Evolutionary conservation across 1,140 invertebrate species (phyloP), one percentile per base, ranked within the genome.

Genomic region (Acyrthosiphon pisum): DNA sequence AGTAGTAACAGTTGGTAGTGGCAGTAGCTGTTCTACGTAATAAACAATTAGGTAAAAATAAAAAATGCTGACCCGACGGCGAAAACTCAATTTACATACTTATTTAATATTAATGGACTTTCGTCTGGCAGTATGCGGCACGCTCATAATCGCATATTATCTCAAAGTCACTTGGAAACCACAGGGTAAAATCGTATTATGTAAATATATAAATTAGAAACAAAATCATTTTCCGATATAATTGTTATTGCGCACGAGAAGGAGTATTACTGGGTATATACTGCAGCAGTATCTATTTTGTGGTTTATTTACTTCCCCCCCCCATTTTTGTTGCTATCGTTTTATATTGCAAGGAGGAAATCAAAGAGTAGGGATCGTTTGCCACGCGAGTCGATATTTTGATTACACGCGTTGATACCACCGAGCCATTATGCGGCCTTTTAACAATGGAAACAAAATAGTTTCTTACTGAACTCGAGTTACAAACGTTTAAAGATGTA

Each of bases 51-150:
- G n/a, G 48, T 22, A 87, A 88, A 53, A 89, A 88, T 23, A 91
- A 91, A 50, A 84, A 92, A 83, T 23, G 6, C 68, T 83, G 91
- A 92, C 91, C 91, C 23, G 76, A 56, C 50, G 20, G 9, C 44
- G 18, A 83, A 92, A 92, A 92, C 68, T 84, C 91, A 83, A 92
- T 92, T 92, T 92, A 83, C 91, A 92, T 92, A 83, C 91, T 92
- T 84, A 92, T 92, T 92, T 92, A 50, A 92, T 92, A 92, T 76
- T 92, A 92, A 92, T 92, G 91, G 76, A 84, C 84, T 84, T 83
- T 53, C 35, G 35, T 37, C 76, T 35, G 76, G 46, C 22, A 37
- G 20, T 37, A 26, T 81, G 22, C 53, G 41, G 18, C 46, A 53
- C 23, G 46, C 68, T 81, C n/a, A 76, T 76, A n/a, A 50, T 48